Evolutionary conservation across 2,888 invertebrate species (phyloP).

Genomic region (Agrotis segetum): DNA sequence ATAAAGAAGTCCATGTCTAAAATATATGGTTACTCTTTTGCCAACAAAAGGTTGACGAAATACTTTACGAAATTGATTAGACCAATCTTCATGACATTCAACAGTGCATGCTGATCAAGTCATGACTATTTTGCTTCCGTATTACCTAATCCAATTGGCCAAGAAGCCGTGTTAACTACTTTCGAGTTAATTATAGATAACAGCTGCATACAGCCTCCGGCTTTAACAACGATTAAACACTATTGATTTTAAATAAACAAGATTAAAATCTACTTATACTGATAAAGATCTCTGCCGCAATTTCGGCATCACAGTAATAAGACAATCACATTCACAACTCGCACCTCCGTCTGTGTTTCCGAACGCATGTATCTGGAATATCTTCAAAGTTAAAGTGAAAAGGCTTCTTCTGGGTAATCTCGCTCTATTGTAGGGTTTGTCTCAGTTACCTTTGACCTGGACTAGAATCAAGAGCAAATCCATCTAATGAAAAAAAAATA

Average conservation of each 20-base stretch:
- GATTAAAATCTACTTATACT: conserved; percentile 4
- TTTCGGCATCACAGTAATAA: conserved; percentile 3
- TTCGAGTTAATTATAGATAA: conserved; percentile 41
- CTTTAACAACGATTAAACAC: not conserved
- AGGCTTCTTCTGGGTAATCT: too few species aligned
- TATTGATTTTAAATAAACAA: conserved; percentile 11
- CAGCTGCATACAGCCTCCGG: conserved; percentile 30
- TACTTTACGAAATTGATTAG: not conserved
- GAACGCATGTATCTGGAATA: too few species aligned
- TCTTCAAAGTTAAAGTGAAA: too few species aligned
- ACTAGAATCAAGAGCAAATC: too few species aligned
- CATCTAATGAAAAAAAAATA: too few species aligned
- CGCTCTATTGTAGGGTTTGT: too few species aligned
- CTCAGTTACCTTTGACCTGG: too few species aligned
- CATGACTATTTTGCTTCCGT: conserved; percentile 18
- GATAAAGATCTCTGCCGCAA: conserved; percentile 31
- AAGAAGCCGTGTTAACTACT: conserved; percentile 19
- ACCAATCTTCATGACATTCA: not conserved
- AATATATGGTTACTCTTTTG: too few species aligned
- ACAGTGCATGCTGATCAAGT: not conserved
- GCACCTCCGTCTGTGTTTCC: too few species aligned
- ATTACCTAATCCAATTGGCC: conserved; percentile 26
- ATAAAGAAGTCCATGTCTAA: not conserved
- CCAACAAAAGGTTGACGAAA: not conserved
- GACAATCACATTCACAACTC: too few species aligned